phyloP scores from a whole-genome alignment of 2,888 invertebrate genomes.

The Volucella zonaria region DNA sequence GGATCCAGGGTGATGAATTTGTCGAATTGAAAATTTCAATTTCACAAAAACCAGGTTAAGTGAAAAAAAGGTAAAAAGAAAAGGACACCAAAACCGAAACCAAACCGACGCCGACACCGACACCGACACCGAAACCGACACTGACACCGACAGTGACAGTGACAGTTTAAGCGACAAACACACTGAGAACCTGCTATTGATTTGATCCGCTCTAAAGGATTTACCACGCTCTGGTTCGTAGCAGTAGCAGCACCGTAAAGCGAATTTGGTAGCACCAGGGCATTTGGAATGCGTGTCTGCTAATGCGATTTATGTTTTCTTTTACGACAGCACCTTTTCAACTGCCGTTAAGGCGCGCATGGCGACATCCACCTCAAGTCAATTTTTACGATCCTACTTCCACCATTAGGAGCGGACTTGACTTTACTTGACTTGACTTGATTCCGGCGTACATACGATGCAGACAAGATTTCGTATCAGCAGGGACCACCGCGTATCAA shows the following conservation, averaged over 20 bases:
- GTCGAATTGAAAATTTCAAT: constrained; percentile 68
- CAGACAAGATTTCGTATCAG: constrained; percentile 63
- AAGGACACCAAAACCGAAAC: constrained; percentile 15
- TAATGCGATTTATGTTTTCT: constrained; percentile 69
- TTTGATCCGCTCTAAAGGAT: constrained; percentile 46
- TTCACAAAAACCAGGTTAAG: constrained; percentile 51
- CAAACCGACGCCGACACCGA: not conserved
- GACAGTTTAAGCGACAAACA: too few species aligned
- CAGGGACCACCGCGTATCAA: constrained; percentile 48
- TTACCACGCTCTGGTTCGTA: constrained; percentile 35
- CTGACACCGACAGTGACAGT: too few species aligned
- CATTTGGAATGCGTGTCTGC: constrained; percentile 64
- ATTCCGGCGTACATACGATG: constrained; percentile 25
- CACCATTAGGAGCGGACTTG: constrained; percentile 40
- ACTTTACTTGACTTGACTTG: too few species aligned
- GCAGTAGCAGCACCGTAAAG: constrained; percentile 47
- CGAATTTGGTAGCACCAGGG: constrained; percentile 4
- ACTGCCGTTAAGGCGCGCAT: constrained; percentile 34
- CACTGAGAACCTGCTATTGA: not conserved
- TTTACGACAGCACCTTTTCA: constrained; percentile 64
- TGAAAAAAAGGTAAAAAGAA: constrained; percentile 10
- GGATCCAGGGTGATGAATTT: constrained; percentile 62
- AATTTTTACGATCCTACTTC: constrained; percentile 65
- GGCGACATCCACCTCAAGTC: constrained; percentile 48
- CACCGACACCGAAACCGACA: constrained; percentile 7